phyloP scores from a whole-genome alignment of 2,888 invertebrate species.

The Scelioninae gen. 1 region DNA sequence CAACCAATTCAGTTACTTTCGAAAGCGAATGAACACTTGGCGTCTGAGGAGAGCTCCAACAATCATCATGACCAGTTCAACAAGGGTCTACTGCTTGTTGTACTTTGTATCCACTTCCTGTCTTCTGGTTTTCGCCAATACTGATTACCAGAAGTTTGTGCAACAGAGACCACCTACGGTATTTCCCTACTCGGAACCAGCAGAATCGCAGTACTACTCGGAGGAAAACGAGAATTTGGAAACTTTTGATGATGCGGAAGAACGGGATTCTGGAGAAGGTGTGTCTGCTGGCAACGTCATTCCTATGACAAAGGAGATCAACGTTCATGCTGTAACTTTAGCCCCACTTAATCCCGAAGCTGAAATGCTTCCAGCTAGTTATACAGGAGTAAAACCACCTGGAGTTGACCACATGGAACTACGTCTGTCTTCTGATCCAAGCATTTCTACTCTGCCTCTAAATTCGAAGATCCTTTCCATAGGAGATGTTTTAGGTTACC shows the following conservation, averaged over 20 bases:
- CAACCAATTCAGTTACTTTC: conserved; percentile 74
- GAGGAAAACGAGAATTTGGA: not conserved
- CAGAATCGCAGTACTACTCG: not conserved
- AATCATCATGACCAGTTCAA: conserved; percentile 4
- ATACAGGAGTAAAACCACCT: conserved; percentile 78
- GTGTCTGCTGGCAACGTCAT: conserved; percentile 1
- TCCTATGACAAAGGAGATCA: conserved; percentile 26
- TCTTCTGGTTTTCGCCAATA: conserved; percentile 16
- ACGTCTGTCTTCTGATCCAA: conserved; percentile 21
- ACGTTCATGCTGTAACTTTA: conserved; percentile 41
- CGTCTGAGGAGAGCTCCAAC: too few species aligned
- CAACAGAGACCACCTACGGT: not conserved
- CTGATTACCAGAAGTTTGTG: conserved; percentile 34
- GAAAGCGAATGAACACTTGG: conserved; percentile 5
- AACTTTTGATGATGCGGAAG: not conserved
- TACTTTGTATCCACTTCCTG: conserved; percentile 1
- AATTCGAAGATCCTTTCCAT: not conserved
- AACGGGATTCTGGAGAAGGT: conserved; percentile 19
- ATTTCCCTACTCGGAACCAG: conserved; percentile 20
- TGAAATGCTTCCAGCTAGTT: conserved; percentile 82
- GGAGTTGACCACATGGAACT: conserved; percentile 83
- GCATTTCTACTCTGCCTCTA: not conserved
- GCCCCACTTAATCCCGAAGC: conserved; percentile 80
- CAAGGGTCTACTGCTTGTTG: not conserved
- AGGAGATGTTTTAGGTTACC: conserved; percentile 15